A percentile compares a stretch with the other conserved stretches of the same genome.
phyloP scores from a whole-genome alignment of 2,888 invertebrate genomes.

The Agrotis ipsilon region DNA sequence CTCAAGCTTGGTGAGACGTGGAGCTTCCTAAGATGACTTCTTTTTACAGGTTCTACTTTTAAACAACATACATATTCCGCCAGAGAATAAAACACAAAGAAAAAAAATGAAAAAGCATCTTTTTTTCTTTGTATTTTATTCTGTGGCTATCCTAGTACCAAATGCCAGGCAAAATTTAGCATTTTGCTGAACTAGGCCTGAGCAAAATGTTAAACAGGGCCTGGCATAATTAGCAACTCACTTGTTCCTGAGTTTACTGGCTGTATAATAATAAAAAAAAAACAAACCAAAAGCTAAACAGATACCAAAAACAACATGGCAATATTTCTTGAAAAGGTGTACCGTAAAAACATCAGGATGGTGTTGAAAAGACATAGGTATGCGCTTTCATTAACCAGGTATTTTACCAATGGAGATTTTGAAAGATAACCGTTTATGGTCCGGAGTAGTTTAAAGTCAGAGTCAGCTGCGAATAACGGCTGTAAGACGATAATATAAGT shows the following conservation, averaged over 20 bases:
- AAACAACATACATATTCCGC: too few species aligned
- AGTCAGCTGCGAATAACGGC: slow-evolving; percentile 47
- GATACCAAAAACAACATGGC: background rate
- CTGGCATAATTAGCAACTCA: background rate
- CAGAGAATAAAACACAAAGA: background rate
- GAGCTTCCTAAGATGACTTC: background rate
- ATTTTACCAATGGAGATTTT: slow-evolving; percentile 53
- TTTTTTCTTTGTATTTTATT: too few species aligned
- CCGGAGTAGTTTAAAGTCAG: slow-evolving; percentile 34
- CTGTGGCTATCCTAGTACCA: too few species aligned
- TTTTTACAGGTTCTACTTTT: too few species aligned
- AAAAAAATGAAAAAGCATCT: too few species aligned
- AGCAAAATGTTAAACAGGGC: background rate
- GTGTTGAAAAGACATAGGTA: slow-evolving; percentile 42
- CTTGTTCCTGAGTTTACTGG: background rate
- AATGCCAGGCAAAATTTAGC: too few species aligned
- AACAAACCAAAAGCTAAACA: background rate
- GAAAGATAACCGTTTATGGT: slow-evolving; percentile 48
- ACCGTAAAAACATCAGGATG: slow-evolving; percentile 34
- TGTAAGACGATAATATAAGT: slow-evolving; percentile 22
- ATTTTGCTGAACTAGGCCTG: background rate
- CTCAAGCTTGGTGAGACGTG: background rate
- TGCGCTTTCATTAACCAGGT: slow-evolving; percentile 53
- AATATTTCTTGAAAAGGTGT: slow-evolving; percentile 38
- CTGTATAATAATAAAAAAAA: background rate